Evolutionary conservation across 2,888 invertebrate genomes (phyloP).

Genomic region (Euclidia mi): DNA sequence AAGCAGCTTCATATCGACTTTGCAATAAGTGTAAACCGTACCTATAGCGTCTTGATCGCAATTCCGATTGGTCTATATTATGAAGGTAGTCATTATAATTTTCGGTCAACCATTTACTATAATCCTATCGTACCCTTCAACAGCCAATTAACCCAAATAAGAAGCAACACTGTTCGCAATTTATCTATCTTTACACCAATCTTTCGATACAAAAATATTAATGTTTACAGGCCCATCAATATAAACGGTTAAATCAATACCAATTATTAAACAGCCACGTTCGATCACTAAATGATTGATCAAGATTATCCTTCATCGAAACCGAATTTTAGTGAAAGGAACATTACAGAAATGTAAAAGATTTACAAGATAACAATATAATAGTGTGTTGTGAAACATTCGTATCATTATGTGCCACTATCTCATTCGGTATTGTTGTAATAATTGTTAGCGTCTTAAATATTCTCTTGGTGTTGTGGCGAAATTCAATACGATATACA

Average conservation of each 20-base stretch:
- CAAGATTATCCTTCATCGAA: conserved; percentile 42
- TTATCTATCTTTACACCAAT: conserved; percentile 15
- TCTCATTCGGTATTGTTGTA: conserved; percentile 45
- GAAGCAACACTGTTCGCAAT: not conserved
- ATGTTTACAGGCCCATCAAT: conserved; percentile 2
- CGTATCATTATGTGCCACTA: conserved; percentile 51
- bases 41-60: too few species aligned
- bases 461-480: conserved; percentile 32
- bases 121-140: not conserved
- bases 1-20: too few species aligned
- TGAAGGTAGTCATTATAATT: too few species aligned
- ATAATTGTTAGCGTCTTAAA: conserved; percentile 54
- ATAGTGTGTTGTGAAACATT: conserved; percentile 50
- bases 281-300: conserved; percentile 40
- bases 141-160: conserved; percentile 5
- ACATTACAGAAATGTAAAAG: conserved; percentile 55
- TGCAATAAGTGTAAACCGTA: too few species aligned
- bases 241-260: conserved; percentile 1
- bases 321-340: conserved; percentile 57
- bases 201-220: not conserved
- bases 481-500: conserved; percentile 26
- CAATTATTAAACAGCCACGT: conserved; percentile 28
- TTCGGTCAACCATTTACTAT: too few species aligned
- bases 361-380: conserved; percentile 61
- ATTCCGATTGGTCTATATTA: too few species aligned